Evolutionary conservation across 2,888 invertebrate genomes (phyloP), one percentile per base, ranked within the genome.

Genomic region (Glaucopsyche alexis): DNA sequence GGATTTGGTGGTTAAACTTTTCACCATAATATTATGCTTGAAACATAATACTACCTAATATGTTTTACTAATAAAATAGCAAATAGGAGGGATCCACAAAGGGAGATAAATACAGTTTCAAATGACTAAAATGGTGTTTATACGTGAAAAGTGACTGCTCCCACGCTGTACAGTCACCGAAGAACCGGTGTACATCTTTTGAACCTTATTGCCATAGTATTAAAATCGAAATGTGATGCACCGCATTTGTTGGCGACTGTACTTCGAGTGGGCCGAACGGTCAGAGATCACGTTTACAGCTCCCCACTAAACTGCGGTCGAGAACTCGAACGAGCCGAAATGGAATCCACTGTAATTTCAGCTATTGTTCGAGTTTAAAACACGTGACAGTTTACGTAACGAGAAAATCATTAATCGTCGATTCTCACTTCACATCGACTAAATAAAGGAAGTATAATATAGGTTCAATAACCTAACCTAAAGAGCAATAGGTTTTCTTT

Each of bases 331-430:
- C 29, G 13, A 47, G 29, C 60, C 60, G 38, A 60, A 60, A 60
- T 60, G 29, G 29, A 60, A 60, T 47, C 8, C 40, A 40, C 60
- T 60, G 60, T 60, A 29, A 60, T 60, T 19, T 60, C 60, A 60
- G 13, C 13, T 16, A 29, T 38, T 60, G 60, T 60, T 60, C 11
- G 60, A 60, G 60, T 60, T 60, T 60, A 14, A 60, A 60, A 38
- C 29, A 29, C 29, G 29, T 60, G 60, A 60, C 29, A 60, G 60
- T 60, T 60, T 6, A 29, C 60, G 29, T 60, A 38, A 60, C 60
- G 29, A 60, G 60, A 60, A 60, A 60, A 60, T 60, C 60, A 60
- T 60, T 60, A 16, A 16, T 19, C 9, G 19, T 29, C 13, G 60
- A 29, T 29, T 60, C 60, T 60, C 13, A 60, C 29, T 60, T 60